Conservation (phyloP, 2,888 invertebrate species). For the Acrobasis suavella region DNA sequence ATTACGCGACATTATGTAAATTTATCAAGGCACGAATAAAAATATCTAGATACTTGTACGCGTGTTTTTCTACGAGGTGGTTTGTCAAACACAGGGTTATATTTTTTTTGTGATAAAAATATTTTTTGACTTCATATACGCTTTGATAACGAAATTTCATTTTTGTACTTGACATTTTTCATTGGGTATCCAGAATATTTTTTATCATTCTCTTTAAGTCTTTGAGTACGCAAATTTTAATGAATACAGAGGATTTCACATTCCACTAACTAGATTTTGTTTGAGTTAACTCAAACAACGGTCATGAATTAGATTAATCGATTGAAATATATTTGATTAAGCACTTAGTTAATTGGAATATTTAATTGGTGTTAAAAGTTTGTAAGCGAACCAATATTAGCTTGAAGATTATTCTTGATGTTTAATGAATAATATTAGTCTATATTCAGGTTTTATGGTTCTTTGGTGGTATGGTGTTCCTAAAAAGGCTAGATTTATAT, state of each 20-base stretch:
- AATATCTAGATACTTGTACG: not conserved
- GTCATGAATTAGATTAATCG: conserved; percentile 11
- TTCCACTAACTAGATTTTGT: conserved; percentile 2
- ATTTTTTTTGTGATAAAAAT: too few species aligned
- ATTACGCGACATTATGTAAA: too few species aligned
- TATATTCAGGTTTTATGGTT: not conserved
- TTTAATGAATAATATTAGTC: not conserved
- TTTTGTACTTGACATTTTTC: not conserved
- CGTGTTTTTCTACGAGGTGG: not conserved
- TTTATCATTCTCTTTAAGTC: not conserved
- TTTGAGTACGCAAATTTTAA: not conserved
- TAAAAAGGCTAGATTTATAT: not conserved
- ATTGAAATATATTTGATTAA: not conserved
- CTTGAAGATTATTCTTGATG: not conserved
- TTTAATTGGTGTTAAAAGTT: conserved; percentile 8
- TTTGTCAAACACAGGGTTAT: too few species aligned
- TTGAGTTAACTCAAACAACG: not conserved
- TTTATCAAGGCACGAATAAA: too few species aligned
- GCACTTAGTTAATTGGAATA: conserved; percentile 5
- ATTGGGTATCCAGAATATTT: not conserved
- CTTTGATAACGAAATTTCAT: too few species aligned
- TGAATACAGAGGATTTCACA: not conserved
- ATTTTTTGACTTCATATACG: too few species aligned
- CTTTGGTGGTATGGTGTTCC: conserved; percentile 2
- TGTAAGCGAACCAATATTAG: not conserved